Evolutionary conservation across 2,797 vertebrate species (phyloP), one percentile per base, ranked within the genome.

Genomic region (Lemur catta): DNA sequence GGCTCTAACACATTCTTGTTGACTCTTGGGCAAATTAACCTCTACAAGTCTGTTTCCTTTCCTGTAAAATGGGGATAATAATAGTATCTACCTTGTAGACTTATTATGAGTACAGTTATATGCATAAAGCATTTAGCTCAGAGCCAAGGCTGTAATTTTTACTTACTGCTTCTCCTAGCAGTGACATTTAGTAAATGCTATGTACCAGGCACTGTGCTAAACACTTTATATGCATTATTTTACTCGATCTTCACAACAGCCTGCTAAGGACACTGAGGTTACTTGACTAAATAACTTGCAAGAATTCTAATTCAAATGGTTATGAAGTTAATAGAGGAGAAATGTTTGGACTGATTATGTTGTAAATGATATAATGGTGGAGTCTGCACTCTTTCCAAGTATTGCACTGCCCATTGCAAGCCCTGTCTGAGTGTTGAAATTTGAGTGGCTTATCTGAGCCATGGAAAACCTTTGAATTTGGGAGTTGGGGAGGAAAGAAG

Each of bases 361-460:
- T 93, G 50, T 94, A 89, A 97, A 76, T 93, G 79, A 50, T 65
- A 79, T 72, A 71, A 61, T 63, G 30, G 18, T 2, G 12, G 20
- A 74, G 9, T 78, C 76, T 59, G 17, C 6, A 28, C 17, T 74
- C 61, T 67, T 59, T 55, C 46, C 61, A 33, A 20, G 38, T 80
- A 30, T 75, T 72, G 28, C 46, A 52, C 20, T 84, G 74, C 55
- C 63, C 28, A 20, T 46, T 52, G 12, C 9, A 55, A 78, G 52
- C 22, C 46, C 61, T 75, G 20, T 28, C n/a, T 75, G 63, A 38
- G 65, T 84, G 38, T 14, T 8, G 33, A 57, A 65, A 76, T 97
- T 89, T 75, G 86, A 89, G 89, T 78, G 84, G 11, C 17, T 95
- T 82, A 57, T 88, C 81, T 80, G 67, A 94, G 84, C 75, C 30